Base-by-base conservation (phyloP, 2,113 vertebrate genomes). In the Aramus guarauna region DNA sequence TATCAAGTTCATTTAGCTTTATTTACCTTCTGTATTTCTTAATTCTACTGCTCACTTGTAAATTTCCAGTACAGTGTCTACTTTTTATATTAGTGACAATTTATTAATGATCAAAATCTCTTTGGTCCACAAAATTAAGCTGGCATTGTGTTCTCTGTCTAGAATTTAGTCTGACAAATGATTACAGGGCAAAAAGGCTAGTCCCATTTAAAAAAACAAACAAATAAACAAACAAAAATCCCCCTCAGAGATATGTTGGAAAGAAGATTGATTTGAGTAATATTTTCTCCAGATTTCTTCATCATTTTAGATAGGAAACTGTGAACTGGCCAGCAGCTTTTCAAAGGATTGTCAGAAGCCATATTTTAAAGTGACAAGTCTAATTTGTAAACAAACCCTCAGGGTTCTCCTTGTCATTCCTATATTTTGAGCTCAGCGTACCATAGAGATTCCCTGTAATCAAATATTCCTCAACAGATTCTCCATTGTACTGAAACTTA, bases 381-480 rank as follows among this genome's bases (percentile, higher is more conserved):
- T 80, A 58, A 90, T 88, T 88, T 92, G 58, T 80, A 72, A 87
- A 87, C 26, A 88, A 62, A 85, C 41, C 79, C 41, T 88, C 27
- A 50, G n/a, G 58, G 29, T 92, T 75, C 37, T 88, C 56, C 79
- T 85, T 95, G 90, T 50, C 64, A 60, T 74, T 91, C 23, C 67
- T 69, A 6, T 56, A 41, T 92, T 96, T 80, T 64, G 81, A 89
- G 37, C 45, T 92, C 85, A 69, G 9, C 16, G 43, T 91, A 73
- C 90, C 36, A 30, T 66, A 89, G 27, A 85, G 66, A 85, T 74
- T 55, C 27, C 58, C 53, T 79, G 53, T 79, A 92, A 96, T 93
- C 87, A 86, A 96, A 79, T 82, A 74, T 85, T 97, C 95, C 58
- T 95, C 72, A 84, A 67, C 56, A 86, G 26, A 64, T 85, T 84